phyloP scores from a whole-genome alignment of 1,140 invertebrate species.

The Drosophila trapezifrons region DNA sequence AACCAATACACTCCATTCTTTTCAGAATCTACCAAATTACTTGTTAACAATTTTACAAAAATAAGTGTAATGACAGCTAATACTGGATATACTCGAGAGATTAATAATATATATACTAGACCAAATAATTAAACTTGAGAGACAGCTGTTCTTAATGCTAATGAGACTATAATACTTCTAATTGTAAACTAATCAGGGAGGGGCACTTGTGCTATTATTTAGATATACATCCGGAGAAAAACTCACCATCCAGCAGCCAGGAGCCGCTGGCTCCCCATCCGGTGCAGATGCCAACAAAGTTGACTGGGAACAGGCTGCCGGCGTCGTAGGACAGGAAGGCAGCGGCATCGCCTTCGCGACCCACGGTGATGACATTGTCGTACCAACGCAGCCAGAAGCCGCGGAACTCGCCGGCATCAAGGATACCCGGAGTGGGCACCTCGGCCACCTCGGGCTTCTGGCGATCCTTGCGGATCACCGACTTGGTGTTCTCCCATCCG shows the following conservation, averaged over 20 bases:
- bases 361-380: conserved; percentile 85
- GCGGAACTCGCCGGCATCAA: conserved; percentile 89
- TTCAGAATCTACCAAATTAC: background rate
- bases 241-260: conserved; percentile 92
- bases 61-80: background rate
- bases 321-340: conserved; percentile 90
- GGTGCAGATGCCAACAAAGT: conserved; percentile 91
- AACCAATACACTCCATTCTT: conserved; percentile 2
- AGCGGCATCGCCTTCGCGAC: conserved; percentile 85
- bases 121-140: background rate
- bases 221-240: background rate
- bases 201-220: conserved; percentile 7
- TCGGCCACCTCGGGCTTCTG: conserved; percentile 91
- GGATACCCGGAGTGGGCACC: conserved; percentile 88
- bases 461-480: conserved; percentile 91
- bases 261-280: conserved; percentile 93
- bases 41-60: background rate
- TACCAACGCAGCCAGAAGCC: conserved; percentile 93
- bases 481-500: conserved; percentile 93
- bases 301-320: conserved; percentile 88
- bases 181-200: conserved; percentile 13
- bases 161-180: background rate
- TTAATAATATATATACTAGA: background rate
- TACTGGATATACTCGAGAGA: too few relatives aligned
- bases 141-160: background rate